Conservation (phyloP, 2,113 vertebrate species). For the Corynorhinus townsendii region DNA sequence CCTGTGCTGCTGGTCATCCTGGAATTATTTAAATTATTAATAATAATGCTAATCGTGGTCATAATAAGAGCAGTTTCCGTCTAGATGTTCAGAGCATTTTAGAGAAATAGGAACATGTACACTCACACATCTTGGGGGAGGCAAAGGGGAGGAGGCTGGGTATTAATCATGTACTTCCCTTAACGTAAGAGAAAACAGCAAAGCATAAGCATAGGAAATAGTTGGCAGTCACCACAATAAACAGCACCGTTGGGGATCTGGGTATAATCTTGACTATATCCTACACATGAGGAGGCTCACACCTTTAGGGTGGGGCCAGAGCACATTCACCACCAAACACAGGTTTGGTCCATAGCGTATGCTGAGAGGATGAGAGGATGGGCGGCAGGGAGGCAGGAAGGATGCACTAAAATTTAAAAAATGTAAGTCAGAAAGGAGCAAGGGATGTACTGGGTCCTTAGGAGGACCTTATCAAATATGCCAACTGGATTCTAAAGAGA, state of each 20-base stretch:
- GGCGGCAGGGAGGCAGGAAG: not conserved
- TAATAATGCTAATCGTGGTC: not conserved
- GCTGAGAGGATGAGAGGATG: not conserved
- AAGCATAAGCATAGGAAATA: too few relatives aligned
- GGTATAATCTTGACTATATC: not conserved
- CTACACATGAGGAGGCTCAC: not conserved
- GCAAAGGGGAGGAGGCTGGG: not conserved
- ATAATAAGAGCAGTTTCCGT: not conserved
- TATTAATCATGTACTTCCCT: not conserved
- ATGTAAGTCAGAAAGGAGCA: not conserved
- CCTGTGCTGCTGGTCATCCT: not conserved
- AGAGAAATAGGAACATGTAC: not conserved
- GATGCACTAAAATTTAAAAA: not conserved
- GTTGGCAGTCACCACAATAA: not conserved
- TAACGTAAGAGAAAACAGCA: not conserved
- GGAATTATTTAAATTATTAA: constrained; percentile 46
- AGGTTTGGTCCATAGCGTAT: not conserved
- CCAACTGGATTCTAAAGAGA: not conserved
- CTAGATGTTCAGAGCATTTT: constrained; percentile 2
- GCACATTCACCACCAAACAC: not conserved
- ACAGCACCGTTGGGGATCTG: not conserved
- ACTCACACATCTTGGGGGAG: not conserved
- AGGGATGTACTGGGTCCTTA: not conserved
- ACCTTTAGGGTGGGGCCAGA: accelerated
- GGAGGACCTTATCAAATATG: not conserved